Evolutionary conservation across 2,113 vertebrate genomes (phyloP), one percentile per base, ranked within the genome.

Genomic region (Chascanopsetta lugubris): DNA sequence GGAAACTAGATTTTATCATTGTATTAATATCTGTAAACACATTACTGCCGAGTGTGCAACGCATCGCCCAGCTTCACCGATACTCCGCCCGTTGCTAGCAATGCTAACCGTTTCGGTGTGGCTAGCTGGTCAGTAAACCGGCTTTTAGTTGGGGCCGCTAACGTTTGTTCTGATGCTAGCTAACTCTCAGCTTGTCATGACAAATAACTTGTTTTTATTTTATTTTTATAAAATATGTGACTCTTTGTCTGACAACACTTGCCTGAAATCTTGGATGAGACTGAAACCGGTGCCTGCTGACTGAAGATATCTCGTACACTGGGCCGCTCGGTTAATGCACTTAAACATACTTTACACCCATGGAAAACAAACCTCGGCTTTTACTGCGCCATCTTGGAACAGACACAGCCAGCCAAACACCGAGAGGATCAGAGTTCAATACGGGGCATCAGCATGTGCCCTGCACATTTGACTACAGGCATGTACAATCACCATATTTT

Each of bases 341-440:
- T 87, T 89, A 70, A 87, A 89, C 90, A 93, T 93, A 90, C 85
- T 92, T 87, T 78, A 61, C 22, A 69, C 57, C 64, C 78, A 60
- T 71, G 67, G 62, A 88, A 75, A 88, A 90, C 77, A 89, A 86
- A 83, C 75, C 70, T 53, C 11, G 62, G 55, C 68, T 69, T 69
- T 89, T 51, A 89, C 72, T 25, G 48, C 88, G 84, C 90, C 91
- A 92, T 92, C 62, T 87, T 91, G 20, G 20, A 71, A n/a, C 24
- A 90, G 88, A 22, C 86, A 0, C 20, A 25, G 60, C 8, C 5
- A 90, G 63, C 75, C 43, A 71, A 89, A 5, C 46, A 1, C 61
- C 50, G 77, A 84, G 0, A 10, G 0, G 0, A 4, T 4, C 0
- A 9, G 18, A 1, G 5, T 25, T 20, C 5, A 1, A 5, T 6